A percentile compares a stretch with the other conserved stretches of the same genome.
phyloP scores from a whole-genome alignment of 2,888 invertebrate genomes.

The Alloplasta piceator region DNA sequence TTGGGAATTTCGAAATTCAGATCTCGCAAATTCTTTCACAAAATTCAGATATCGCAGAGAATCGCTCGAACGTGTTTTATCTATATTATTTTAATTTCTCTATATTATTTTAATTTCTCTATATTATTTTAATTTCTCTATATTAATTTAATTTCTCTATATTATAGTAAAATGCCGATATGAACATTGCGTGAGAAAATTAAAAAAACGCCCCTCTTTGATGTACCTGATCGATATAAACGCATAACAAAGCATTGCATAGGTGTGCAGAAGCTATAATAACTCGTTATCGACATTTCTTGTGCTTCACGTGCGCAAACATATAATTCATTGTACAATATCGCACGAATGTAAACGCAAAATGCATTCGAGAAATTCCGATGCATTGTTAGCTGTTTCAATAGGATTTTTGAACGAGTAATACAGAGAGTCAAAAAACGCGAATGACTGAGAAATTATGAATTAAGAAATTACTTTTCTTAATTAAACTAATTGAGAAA shows the following conservation, averaged over 20 bases:
- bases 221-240: slow-evolving; percentile 38
- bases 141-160: not conserved
- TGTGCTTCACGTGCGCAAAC: not conserved
- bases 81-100: too few relatives aligned
- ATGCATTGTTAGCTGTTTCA: not conserved
- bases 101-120: too few relatives aligned
- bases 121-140: too few relatives aligned
- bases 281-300: slow-evolving; percentile 37
- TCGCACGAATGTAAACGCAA: not conserved
- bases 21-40: too few relatives aligned
- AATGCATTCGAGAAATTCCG: not conserved
- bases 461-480: too few relatives aligned
- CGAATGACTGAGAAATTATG: too few relatives aligned
- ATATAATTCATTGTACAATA: slow-evolving; percentile 6
- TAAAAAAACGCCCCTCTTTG: not conserved
- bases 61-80: too few relatives aligned
- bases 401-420: not conserved
- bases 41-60: too few relatives aligned
- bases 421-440: not conserved
- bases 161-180: slow-evolving; percentile 5
- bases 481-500: too few relatives aligned
- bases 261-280: slow-evolving; percentile 25
- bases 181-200: not conserved
- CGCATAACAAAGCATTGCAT: not conserved
- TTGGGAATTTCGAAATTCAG: too few relatives aligned